Evolutionary conservation across 2,888 invertebrate species (phyloP), one percentile per base, ranked within the genome.

Genomic region (Spodoptera exigua): DNA sequence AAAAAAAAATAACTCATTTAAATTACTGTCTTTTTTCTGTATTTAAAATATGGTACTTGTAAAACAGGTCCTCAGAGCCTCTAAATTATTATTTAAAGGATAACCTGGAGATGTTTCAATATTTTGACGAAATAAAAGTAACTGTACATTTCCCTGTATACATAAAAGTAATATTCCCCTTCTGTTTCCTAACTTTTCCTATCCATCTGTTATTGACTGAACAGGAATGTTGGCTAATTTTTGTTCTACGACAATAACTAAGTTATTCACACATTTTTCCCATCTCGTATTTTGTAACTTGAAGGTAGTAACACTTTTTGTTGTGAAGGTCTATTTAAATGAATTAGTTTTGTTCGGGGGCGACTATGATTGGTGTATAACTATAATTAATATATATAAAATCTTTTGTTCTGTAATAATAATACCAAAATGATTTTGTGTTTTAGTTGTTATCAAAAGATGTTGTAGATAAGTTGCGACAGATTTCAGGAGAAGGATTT

Each of bases 151-250:
- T 9, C 9, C 27, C 27, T 9, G 9, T 5, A 27, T 56, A 14
- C 14, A n/a, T n/a, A n/a, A n/a, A n/a, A n/a, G 46, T 57, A 43
- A 70, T 62, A 64, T 64, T 56, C 12, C 27, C 46, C 43, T 17
- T 41, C 55, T 41, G 35, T 51, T 46, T 41, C 53, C 59, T 35
- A 78, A 74, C 60, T 75, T 78, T 67, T 57, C 32, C 56, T 58
- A 36, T 46, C 41, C 63, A 78, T 61, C 60, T 75, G 72, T 67
- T 76, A 73, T 76, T 58, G 72, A 48, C 53, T 73, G 74, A 27
- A 27, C 27, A 27, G 27, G 59, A 74, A 75, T 66, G 63, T 66
- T 58, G 54, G 75, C 78, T 78, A 74, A 75, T 75, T 78, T 61
- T 49, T 78, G 76, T 75, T 67, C 41, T 70, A 75, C 58, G 56